These are phyloP conservation scores for Nycticryphes semicollaris DNA, from an alignment of 2,113 vertebrate species.

Conservation along the genomic window DNA sequence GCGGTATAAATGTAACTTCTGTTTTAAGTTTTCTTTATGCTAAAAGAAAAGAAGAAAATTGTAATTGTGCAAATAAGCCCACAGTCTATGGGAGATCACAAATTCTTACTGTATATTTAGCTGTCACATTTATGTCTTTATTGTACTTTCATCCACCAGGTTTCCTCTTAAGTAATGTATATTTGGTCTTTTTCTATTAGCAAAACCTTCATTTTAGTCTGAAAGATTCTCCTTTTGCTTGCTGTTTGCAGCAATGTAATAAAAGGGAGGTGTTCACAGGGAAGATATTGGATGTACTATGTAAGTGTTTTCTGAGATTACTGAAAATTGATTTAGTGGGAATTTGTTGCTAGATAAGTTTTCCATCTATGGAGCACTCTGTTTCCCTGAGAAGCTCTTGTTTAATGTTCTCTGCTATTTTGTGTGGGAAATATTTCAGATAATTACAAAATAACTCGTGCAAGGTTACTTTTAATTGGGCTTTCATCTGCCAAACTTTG, in stretches of 20 bases:
- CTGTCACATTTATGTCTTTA: not conserved
- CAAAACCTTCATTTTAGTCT: not conserved
- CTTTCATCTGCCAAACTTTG: not conserved
- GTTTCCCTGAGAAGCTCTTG: not conserved
- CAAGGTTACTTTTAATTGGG: constrained; percentile 14
- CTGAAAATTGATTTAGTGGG: not conserved
- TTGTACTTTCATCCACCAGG: not conserved
- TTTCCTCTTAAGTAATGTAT: not conserved
- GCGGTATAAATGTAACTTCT: not conserved
- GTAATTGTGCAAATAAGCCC: not conserved
- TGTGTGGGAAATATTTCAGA: not conserved
- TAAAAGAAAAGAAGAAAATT: not conserved
- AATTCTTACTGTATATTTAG: not conserved
- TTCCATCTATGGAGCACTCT: not conserved
- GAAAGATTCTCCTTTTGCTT: not conserved
- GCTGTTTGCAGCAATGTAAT: not conserved
- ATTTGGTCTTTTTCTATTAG: not conserved
- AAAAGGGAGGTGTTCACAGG: not conserved
- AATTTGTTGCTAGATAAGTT: not conserved
- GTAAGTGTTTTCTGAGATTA: constrained; percentile 7
- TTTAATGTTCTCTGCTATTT: not conserved
- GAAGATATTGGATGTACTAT: not conserved
- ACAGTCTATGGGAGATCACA: not conserved
- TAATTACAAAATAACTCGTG: not conserved
- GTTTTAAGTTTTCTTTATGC: not conserved